These are phyloP conservation scores for Drosophila varians DNA, from an alignment of 1,140 invertebrate genomes.

Conservation along the genomic window DNA sequence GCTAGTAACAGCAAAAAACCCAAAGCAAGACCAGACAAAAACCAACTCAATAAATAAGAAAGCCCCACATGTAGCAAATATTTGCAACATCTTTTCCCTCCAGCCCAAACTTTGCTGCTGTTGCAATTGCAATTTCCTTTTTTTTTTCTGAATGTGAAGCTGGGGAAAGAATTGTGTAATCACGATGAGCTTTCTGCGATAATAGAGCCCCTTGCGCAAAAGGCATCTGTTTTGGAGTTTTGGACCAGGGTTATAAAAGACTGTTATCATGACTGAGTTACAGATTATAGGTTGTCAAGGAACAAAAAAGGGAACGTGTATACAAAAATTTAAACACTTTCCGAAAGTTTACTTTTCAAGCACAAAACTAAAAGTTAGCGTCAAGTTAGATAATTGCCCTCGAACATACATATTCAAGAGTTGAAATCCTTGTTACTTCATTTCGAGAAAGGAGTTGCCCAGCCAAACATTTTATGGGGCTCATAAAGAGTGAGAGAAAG, in stretches of 20 bases:
- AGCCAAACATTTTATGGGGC: constrained; percentile 1
- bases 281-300: constrained; percentile 17
- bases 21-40: constrained; percentile 4
- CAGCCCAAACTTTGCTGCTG: constrained; percentile 5
- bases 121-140: constrained; percentile 10
- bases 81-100: constrained; percentile 43
- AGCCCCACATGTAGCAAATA: constrained; percentile 49
- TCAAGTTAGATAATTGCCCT: no score
- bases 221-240: background rate
- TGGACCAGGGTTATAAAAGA: constrained; percentile 4
- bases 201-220: background rate
- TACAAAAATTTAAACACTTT: background rate
- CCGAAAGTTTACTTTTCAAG: no score
- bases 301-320: constrained; percentile 3
- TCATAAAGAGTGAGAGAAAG: constrained; percentile 11
- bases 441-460: background rate
- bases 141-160: background rate
- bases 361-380: no score
- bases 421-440: constrained; percentile 18
- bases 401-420: no score
- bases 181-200: constrained; percentile 18
- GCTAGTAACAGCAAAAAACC: constrained; percentile 5
- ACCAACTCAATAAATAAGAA: constrained; percentile 54
- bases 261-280: constrained; percentile 11
- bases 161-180: constrained; percentile 43